Evolutionary conservation across 2,888 invertebrate genomes (phyloP), one percentile per base, ranked within the genome.

Genomic region (Andrena chrysosceles): DNA sequence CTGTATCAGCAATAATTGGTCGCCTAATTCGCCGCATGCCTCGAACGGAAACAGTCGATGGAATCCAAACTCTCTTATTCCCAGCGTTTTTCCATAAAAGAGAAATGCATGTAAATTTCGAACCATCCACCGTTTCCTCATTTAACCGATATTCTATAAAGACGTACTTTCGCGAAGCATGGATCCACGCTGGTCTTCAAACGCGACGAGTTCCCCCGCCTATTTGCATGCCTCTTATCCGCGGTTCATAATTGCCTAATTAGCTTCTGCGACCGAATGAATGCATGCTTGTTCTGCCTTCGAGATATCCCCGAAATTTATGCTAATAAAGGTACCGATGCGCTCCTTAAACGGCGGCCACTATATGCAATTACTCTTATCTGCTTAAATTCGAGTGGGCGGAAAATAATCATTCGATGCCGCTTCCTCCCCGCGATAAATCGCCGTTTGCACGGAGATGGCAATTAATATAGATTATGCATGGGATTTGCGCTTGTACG

Each of bases 1-100:
- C 93, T 93, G 93, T 93, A 93, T 93, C 92, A 90, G 90, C 93
- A 93, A 92, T 93, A 91, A 93, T 93, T 89, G 89, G 89, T 82
- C 62, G 81, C 81, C 88, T 91, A 89, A 91, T 92, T 91, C 90
- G 88, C 89, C 84, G 90, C 90, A 92, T 91, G 90, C 86, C 83
- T 84, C 85, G 79, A 87, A 85, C 67, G 80, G 81, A 86, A 88
- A 88, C 78, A 77, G 87, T 88, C 16, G 42, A 42, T 81, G 78
- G 72, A 62, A 77, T 76, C 52, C 16, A 0, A 49, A 52, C 52
- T n/a, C 66, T 54, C 64, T 23, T 10, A 23, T 48, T 4, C n/a
- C 8, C 33, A 5, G 20, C 10, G 33, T 10, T 62, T 8, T 62
- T 35, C 20, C 8, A 20, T 20, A 10, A 33, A 62, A 62, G 8